Evolutionary conservation across 2,797 vertebrate species (phyloP).

Genomic region (Botia almorhae): DNA sequence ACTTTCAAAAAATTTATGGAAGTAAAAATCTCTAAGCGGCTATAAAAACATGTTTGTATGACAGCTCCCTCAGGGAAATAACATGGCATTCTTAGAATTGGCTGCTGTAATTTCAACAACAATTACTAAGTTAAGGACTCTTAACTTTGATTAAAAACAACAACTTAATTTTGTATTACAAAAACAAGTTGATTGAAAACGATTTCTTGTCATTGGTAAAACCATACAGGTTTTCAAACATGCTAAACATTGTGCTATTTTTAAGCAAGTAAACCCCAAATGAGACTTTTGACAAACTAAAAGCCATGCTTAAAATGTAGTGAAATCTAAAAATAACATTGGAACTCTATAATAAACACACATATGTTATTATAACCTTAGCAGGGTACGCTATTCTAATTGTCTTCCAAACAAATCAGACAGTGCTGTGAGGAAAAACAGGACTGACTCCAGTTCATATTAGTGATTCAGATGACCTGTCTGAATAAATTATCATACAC

Average conservation of each 20-base stretch:
- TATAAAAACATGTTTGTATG: slow-evolving; percentile 15
- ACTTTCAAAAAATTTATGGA: background rate
- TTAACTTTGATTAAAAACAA: slow-evolving; percentile 9
- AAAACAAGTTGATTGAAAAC: background rate
- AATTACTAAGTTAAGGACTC: background rate
- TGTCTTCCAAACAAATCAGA: background rate
- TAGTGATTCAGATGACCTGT: background rate
- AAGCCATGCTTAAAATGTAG: background rate
- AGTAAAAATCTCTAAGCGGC: slow-evolving; percentile 1
- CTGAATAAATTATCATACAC: background rate
- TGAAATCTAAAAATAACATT: slow-evolving; percentile 8
- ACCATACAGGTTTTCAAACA: background rate
- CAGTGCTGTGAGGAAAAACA: background rate
- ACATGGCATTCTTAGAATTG: background rate
- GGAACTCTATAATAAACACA: slow-evolving; percentile 13
- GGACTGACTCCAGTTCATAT: background rate
- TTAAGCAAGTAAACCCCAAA: background rate
- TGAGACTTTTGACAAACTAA: background rate
- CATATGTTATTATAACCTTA: slow-evolving; percentile 10
- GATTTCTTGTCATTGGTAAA: background rate
- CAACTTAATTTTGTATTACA: background rate
- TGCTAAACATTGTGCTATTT: background rate
- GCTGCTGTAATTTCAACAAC: background rate
- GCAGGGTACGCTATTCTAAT: background rate
- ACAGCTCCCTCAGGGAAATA: slow-evolving; percentile 19